Conservation (phyloP, 2,888 invertebrate species). For the Agonopterix alstromeriana region DNA sequence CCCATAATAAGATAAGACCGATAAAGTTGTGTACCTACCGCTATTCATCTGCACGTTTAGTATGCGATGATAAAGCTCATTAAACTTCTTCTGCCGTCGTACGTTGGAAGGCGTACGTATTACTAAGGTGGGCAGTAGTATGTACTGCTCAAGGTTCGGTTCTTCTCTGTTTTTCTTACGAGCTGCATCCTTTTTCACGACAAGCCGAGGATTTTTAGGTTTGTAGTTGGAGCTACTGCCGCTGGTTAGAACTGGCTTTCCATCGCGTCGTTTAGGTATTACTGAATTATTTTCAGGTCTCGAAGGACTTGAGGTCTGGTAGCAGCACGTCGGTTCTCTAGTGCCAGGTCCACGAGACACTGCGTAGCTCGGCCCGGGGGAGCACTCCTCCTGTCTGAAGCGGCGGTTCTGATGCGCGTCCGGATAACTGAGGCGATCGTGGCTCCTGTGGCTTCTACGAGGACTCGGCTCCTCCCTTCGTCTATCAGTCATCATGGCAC, state of each 20-base stretch:
- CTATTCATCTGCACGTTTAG: conserved; percentile 46
- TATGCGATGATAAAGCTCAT: conserved; percentile 62
- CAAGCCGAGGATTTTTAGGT: conserved; percentile 40
- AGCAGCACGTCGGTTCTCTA: conserved; percentile 52
- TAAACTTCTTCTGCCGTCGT: conserved; percentile 62
- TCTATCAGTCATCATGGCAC: conserved; percentile 30
- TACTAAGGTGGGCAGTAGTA: conserved; percentile 59
- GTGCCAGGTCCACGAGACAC: conserved; percentile 25
- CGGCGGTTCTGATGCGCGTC: conserved; percentile 28
- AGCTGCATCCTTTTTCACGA: conserved; percentile 49
- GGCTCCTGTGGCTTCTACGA: conserved; percentile 38
- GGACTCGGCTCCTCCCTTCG: conserved; percentile 28
- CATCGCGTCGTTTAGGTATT: conserved; percentile 11
- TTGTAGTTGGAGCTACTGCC: conserved; percentile 39
- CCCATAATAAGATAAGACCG: no score
- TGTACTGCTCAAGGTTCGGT: conserved; percentile 58
- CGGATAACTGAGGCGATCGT: conserved; percentile 32
- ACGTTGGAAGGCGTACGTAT: conserved; percentile 63
- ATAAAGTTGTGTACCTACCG: conserved; percentile 22
- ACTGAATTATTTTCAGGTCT: conserved; percentile 19
- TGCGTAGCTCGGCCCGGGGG: conserved; percentile 54
- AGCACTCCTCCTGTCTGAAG: conserved; percentile 34
- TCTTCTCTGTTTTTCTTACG: conserved; percentile 42
- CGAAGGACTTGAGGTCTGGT: conserved; percentile 35
- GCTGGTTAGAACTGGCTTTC: conserved; percentile 28